phyloP scores from a whole-genome alignment of 2,113 vertebrate genomes.

The Emydura subglobosa region DNA sequence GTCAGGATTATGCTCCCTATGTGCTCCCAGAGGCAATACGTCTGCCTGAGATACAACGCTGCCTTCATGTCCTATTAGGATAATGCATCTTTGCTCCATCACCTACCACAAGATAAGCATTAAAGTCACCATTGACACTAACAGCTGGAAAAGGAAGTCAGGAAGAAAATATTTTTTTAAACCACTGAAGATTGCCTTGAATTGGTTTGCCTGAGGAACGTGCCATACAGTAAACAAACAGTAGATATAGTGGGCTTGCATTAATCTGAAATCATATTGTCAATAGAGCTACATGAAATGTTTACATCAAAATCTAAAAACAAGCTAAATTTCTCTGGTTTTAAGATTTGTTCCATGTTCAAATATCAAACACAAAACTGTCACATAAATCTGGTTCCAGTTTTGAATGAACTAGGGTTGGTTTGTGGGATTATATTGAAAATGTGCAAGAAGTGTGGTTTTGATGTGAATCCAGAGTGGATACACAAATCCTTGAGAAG shows the following conservation, averaged over 20 bases:
- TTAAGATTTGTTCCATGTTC: constrained; percentile 5
- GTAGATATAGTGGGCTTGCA: neutral
- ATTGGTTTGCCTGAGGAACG: neutral
- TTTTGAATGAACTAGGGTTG: constrained; percentile 1
- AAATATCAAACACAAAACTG: neutral
- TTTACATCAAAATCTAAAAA: constrained; percentile 40
- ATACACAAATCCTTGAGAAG: neutral
- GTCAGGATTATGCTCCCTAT: neutral
- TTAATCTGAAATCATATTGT: neutral
- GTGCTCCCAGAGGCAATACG: neutral
- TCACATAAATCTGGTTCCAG: neutral
- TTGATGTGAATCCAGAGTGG: neutral
- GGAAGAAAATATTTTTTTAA: neutral
- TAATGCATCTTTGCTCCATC: neutral
- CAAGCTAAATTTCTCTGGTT: constrained; percentile 25
- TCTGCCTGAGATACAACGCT: neutral
- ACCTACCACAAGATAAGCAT: neutral
- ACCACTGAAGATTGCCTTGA: neutral
- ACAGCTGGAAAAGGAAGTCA: neutral
- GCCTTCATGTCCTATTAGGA: neutral
- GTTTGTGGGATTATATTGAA: neutral
- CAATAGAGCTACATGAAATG: constrained; percentile 7
- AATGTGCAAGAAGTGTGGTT: constrained; percentile 12
- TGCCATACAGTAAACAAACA: neutral
- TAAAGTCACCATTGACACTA: neutral